These are phyloP conservation scores for Diplosoma virens DNA, from an alignment of 23 tunicate species.

Conservation along the genomic window DNA sequence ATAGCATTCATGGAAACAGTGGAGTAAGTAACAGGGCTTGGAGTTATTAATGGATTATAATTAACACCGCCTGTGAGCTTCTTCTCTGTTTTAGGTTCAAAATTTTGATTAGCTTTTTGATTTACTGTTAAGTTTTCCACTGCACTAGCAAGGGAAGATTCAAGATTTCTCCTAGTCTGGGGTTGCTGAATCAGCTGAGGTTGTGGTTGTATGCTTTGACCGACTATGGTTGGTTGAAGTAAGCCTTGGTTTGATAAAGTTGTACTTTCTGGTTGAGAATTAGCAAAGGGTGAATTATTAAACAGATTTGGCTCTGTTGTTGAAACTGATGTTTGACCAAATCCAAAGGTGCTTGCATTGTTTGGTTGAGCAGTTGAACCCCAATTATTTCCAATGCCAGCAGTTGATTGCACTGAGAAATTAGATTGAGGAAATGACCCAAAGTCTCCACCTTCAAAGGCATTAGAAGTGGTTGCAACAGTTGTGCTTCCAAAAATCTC, in stretches of 20 bases:
- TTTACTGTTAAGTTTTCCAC: conserved; percentile 60
- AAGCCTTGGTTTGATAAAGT: no score
- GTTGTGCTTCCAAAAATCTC: conserved; percentile 8
- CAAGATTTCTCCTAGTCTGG: conserved; percentile 28
- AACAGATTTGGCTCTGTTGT: conserved; percentile 16
- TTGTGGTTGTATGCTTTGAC: conserved; percentile 16
- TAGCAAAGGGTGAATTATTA: conserved; percentile 19
- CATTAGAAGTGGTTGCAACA: not conserved
- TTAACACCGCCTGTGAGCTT: conserved; percentile 65
- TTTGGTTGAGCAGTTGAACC: not conserved
- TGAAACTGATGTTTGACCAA: not conserved
- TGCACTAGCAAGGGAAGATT: conserved; percentile 70
- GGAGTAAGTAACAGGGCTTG: conserved; percentile 24
- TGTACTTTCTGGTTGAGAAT: no score
- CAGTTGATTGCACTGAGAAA: not conserved
- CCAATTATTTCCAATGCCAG: no score
- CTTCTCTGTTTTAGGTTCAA: conserved; percentile 66
- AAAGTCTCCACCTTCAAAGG: not conserved
- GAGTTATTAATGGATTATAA: conserved; percentile 38
- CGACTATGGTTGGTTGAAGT: conserved; percentile 37
- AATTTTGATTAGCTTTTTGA: conserved; percentile 57
- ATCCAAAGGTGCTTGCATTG: conserved; percentile 6
- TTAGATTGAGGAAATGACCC: not conserved
- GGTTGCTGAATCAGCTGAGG: not conserved
- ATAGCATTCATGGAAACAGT: conserved; percentile 29